These are phyloP conservation scores for Aphelocoma californica DNA, from an alignment of 2,797 vertebrate genomes.

Conservation along the genomic window DNA sequence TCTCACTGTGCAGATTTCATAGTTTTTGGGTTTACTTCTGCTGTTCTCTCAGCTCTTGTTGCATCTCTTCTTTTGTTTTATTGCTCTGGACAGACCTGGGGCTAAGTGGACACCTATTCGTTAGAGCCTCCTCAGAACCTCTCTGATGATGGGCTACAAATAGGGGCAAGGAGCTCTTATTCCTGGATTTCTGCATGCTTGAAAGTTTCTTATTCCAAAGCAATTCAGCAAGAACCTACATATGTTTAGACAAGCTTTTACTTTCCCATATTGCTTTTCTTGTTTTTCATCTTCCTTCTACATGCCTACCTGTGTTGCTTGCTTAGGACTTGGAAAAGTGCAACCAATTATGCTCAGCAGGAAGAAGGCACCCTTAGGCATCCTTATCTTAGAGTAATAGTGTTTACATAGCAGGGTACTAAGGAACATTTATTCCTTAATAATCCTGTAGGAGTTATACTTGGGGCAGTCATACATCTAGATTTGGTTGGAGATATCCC, in stretches of 20 bases:
- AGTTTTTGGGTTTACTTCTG: not conserved
- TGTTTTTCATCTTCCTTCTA: conserved; percentile 35
- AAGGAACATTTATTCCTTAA: conserved; percentile 21
- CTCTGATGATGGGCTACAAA: not conserved
- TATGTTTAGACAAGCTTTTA: conserved; percentile 43
- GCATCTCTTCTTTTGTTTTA: not conserved
- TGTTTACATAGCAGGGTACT: conserved; percentile 27
- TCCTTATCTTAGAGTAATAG: conserved; percentile 2
- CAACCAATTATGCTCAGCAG: not conserved
- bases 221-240: not conserved
- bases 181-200: not conserved
- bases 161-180: not conserved
- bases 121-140: not conserved
- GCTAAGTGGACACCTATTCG: rapidly evolving
- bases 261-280: not conserved
- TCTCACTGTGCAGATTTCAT: not conserved
- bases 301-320: not conserved
- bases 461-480: not conserved
- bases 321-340: not conserved
- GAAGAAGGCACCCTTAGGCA: conserved; percentile 43
- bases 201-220: not conserved
- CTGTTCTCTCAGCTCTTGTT: not conserved
- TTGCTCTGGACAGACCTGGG: not conserved
- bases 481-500: not conserved
- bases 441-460: not conserved